Percentiles rank a stretch among this genome's conserved stretches.
Conservation (phyloP, 2,113 vertebrate genomes). For the Onychorhynchus coronatus region DNA sequence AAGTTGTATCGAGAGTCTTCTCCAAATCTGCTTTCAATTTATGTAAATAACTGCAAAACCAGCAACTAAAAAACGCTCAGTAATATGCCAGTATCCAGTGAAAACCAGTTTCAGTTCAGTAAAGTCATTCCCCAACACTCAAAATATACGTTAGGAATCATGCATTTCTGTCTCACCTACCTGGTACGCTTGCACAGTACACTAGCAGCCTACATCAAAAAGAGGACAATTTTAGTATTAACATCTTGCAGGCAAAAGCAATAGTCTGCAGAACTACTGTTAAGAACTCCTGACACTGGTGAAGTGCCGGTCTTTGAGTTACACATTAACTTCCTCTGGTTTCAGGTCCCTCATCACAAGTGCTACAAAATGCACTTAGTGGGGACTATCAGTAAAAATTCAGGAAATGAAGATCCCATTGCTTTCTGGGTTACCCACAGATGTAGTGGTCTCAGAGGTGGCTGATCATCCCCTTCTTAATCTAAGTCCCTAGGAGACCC, state of each 20-base stretch:
- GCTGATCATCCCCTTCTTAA: neutral
- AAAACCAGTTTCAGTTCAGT: neutral
- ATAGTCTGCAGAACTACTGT: neutral
- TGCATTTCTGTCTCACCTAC: conserved; percentile 8
- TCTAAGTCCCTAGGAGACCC: neutral
- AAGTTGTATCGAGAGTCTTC: neutral
- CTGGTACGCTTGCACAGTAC: neutral
- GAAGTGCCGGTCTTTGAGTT: neutral
- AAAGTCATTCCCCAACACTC: neutral
- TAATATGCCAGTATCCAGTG: neutral
- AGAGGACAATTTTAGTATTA: neutral
- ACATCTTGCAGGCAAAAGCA: neutral
- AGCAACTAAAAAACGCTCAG: neutral
- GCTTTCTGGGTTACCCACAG: neutral
- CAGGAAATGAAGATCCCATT: neutral
- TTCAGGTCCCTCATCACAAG: neutral
- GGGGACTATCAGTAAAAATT: neutral
- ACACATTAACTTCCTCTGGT: neutral
- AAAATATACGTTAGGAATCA: neutral
- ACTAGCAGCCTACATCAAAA: neutral
- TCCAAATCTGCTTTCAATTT: neutral
- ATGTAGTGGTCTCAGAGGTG: neutral
- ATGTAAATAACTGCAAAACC: neutral
- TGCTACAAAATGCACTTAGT: neutral
- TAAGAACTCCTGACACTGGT: neutral